Evolutionary conservation across 2,888 invertebrate species (phyloP).

Genomic region (Lithophane ornitopus): DNA sequence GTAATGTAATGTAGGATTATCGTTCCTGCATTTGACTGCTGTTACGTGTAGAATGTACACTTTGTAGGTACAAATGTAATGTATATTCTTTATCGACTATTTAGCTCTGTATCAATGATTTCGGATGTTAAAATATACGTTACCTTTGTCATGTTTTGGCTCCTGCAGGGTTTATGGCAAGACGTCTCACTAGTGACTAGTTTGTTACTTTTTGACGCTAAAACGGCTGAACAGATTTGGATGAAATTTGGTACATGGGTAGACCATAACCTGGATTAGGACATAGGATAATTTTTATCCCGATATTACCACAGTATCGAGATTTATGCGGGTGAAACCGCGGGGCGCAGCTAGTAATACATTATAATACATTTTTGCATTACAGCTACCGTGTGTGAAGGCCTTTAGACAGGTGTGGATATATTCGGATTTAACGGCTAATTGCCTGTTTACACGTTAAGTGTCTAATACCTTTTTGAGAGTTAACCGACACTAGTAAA

Average conservation of each 20-base stretch:
- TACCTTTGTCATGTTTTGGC: neutral
- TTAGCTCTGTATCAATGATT: too few relatives aligned
- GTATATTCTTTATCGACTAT: too few relatives aligned
- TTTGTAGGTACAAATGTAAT: neutral
- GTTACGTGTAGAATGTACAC: neutral
- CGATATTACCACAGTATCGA: too few relatives aligned
- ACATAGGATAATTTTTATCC: too few relatives aligned
- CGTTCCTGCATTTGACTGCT: neutral
- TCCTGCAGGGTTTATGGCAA: neutral
- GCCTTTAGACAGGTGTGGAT: constrained; percentile 22
- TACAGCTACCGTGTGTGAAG: neutral
- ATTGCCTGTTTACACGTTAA: constrained; percentile 41
- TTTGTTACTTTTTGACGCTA: too few relatives aligned
- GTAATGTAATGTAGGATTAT: neutral
- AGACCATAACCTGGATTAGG: too few relatives aligned
- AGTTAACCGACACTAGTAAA: constrained; percentile 1
- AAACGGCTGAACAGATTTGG: too few relatives aligned
- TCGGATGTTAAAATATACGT: neutral
- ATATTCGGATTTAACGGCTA: constrained; percentile 40
- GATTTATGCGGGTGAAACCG: too few relatives aligned
- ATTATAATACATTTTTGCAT: neutral
- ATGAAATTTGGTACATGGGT: too few relatives aligned
- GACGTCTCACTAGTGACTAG: too few relatives aligned
- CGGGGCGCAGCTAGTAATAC: too few relatives aligned
- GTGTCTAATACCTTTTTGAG: constrained; percentile 18